phyloP scores from a whole-genome alignment of 30 jellyfish, hydroid and myxozoan species.

The Nemopilema nomurai region DNA sequence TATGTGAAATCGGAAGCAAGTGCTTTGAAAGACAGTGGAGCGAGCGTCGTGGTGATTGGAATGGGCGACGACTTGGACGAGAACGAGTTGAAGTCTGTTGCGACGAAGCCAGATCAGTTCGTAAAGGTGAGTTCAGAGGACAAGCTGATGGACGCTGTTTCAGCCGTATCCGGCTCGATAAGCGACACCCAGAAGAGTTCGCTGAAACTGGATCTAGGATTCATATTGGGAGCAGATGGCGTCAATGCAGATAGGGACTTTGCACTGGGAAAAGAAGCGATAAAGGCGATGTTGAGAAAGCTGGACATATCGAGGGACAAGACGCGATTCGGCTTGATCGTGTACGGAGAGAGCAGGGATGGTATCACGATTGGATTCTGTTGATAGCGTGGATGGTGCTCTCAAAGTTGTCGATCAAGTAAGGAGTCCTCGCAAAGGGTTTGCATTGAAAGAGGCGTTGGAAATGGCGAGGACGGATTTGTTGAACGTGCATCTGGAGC shows the following conservation, averaged over 20 bases:
- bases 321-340: constrained; percentile 33
- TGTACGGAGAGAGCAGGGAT: constrained; percentile 39
- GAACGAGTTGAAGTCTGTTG: constrained; percentile 9
- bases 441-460: constrained; percentile 17
- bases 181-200: constrained; percentile 8
- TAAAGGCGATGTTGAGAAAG: constrained; percentile 24
- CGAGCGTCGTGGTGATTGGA: constrained; percentile 31
- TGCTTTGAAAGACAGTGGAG: constrained; percentile 8
- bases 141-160: constrained; percentile 3
- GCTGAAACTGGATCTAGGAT: constrained; percentile 44
- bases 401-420: not conserved
- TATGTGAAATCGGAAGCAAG: constrained; percentile 12
- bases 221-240: constrained; percentile 64
- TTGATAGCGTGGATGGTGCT: not conserved
- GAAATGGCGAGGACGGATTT: constrained; percentile 7
- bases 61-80: constrained; percentile 33
- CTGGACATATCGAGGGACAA: constrained; percentile 16
- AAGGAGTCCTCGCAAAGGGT: constrained; percentile 11
- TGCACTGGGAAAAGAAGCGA: constrained; percentile 30
- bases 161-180: not conserved
- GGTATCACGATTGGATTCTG: constrained; percentile 9
- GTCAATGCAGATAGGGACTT: constrained; percentile 39
- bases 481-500: constrained; percentile 31
- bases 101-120: constrained; percentile 3
- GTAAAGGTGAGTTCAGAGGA: constrained; percentile 9